Evolutionary conservation across 2,797 vertebrate species (phyloP).

Genomic region (Lagorchestes hirsutus): DNA sequence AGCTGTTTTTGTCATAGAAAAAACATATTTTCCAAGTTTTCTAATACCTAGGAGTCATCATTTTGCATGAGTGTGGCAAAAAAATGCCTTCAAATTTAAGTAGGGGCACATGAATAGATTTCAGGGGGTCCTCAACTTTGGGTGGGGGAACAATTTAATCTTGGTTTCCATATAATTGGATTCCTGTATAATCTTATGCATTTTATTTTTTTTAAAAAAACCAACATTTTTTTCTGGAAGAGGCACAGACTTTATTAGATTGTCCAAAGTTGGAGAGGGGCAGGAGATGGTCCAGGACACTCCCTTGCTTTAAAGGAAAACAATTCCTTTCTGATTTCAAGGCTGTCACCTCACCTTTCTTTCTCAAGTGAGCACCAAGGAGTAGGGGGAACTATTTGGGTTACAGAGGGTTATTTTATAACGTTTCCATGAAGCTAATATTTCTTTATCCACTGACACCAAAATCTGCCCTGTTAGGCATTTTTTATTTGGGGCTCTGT

Average conservation of each 20-base stretch:
- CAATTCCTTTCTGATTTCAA: constrained; percentile 4
- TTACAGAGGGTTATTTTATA: constrained; percentile 34
- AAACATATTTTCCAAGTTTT: not conserved
- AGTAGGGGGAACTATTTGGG: not conserved
- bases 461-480: not conserved
- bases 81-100: not conserved
- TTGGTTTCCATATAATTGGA: not conserved
- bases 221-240: not conserved
- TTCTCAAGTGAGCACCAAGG: constrained; percentile 3
- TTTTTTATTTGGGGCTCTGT: constrained; percentile 8
- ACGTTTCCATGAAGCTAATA: constrained; percentile 13
- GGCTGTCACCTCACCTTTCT: not conserved
- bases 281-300: not conserved
- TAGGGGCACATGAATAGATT: not conserved
- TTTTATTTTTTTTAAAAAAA: not conserved
- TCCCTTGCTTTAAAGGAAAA: not conserved
- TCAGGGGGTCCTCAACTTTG: not conserved
- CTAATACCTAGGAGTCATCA: not conserved
- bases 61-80: not conserved
- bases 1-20: constrained; percentile 12
- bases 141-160: not conserved
- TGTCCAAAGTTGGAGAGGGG: not conserved
- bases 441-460: constrained; percentile 2
- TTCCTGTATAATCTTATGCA: not conserved
- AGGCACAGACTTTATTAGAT: not conserved